Percentiles rank a stretch among this genome's conserved stretches.
phyloP scores from a whole-genome alignment of 2,113 vertebrate genomes.

The Camelus dromedarius region DNA sequence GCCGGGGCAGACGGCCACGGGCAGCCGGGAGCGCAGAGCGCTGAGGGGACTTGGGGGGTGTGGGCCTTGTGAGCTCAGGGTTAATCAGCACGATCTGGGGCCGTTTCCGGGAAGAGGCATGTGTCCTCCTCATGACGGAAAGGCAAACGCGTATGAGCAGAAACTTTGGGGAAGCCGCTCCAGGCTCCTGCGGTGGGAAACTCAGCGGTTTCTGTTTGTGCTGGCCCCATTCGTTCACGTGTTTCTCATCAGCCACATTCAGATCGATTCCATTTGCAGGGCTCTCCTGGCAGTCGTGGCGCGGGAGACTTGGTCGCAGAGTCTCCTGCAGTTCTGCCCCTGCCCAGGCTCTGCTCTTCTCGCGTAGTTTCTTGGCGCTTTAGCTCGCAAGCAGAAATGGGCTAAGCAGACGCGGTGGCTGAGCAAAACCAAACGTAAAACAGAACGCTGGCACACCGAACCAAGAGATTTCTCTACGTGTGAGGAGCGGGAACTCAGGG shows the following conservation, averaged over 20 bases:
- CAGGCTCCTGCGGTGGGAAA: conserved; percentile 64
- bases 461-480: conserved; percentile 6
- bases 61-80: background rate
- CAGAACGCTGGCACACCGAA: conserved; percentile 59
- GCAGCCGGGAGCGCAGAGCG: background rate
- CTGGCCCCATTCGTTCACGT: conserved; percentile 76
- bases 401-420: conserved; percentile 60
- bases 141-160: background rate
- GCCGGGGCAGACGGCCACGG: background rate
- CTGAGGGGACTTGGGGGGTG: background rate
- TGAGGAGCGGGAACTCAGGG: background rate
- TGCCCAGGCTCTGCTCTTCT: conserved; percentile 73
- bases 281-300: conserved; percentile 77
- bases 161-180: conserved; percentile 25
- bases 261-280: conserved; percentile 80
- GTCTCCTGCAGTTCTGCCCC: conserved; percentile 74
- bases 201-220: conserved; percentile 65
- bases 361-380: conserved; percentile 69
- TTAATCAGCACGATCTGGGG: background rate
- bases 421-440: conserved; percentile 76
- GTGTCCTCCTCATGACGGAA: background rate
- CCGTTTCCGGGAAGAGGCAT: background rate
- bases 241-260: conserved; percentile 79
- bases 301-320: conserved; percentile 72
- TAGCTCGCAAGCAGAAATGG: conserved; percentile 49